phyloP scores from a whole-genome alignment of 2,888 invertebrate genomes.

The Tipula vernalis region DNA sequence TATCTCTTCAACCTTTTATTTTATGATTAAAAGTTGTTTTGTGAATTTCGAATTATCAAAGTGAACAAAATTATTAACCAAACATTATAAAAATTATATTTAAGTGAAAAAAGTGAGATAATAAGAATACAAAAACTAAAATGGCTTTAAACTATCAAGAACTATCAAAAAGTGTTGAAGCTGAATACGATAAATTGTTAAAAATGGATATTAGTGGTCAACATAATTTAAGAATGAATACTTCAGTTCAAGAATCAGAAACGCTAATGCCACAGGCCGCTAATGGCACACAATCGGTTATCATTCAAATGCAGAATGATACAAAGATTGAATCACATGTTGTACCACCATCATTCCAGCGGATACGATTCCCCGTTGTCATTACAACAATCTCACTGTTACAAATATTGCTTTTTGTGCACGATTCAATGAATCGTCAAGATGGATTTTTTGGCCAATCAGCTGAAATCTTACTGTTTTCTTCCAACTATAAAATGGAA shows the following conservation, averaged over 20 bases:
- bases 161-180: background rate
- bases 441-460: background rate
- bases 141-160: background rate
- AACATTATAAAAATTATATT: too few species aligned
- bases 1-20: too few species aligned
- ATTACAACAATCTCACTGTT: background rate
- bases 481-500: background rate
- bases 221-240: background rate
- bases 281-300: background rate
- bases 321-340: background rate
- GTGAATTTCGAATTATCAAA: too few species aligned
- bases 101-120: background rate
- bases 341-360: background rate
- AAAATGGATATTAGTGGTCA: background rate
- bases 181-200: background rate
- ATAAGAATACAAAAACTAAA: background rate
- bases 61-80: too few species aligned
- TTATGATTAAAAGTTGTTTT: too few species aligned
- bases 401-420: background rate
- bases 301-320: background rate
- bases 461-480: background rate
- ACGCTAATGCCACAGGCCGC: background rate
- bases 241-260: background rate
- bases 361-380: background rate
- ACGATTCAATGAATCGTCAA: background rate